Evolutionary conservation across 2,797 vertebrate genomes (phyloP), one percentile per base, ranked within the genome.

Genomic region (Orestias chungarensis): DNA sequence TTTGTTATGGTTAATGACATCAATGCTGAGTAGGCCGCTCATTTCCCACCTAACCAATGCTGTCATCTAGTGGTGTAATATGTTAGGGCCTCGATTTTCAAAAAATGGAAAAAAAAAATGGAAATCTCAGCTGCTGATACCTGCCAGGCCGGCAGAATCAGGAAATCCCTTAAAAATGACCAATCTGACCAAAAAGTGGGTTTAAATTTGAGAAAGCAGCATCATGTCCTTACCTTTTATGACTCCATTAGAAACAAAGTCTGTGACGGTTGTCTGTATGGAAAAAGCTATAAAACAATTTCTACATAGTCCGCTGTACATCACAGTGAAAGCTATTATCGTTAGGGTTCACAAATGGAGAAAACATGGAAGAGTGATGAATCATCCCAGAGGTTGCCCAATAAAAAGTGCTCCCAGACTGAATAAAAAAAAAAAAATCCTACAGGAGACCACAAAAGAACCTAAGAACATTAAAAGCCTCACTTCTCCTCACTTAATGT

Each of bases 1-100:
- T 67, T 31, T 43, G 59, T 68, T 54, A 27, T 62, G 46, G 23
- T 47, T 38, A 74, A 64, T 25, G 70, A 59, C 18, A 12, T 4
- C 64, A 8, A 64, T 6, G 0, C 20, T 38, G 50, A 33, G 3
- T 3, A 55, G 35, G 14, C 1, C 12, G 14, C 62, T 64, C 0
- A 62, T 27, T 84, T 82, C 29, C 80, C 6, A n/a, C 43, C 76
- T 75, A 87, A 65, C 68, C 87, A 88, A 91, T 89, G 80, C 88
- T 91, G 81, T 17, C 92, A 91, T 88, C 93, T 91, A 85, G 90
- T 89, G 93, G 86, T 75, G 5, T 47, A 68, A 71, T 70, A 12
- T 86, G 55, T 59, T 50, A 0, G 43, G 25, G 29, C 27, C 3
- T 15, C 1, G 12, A 2, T 38, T 14, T 70, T 46, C 3, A 31